Conservation (phyloP, 2,797 vertebrate species). For the Peromyscus nudipes region DNA sequence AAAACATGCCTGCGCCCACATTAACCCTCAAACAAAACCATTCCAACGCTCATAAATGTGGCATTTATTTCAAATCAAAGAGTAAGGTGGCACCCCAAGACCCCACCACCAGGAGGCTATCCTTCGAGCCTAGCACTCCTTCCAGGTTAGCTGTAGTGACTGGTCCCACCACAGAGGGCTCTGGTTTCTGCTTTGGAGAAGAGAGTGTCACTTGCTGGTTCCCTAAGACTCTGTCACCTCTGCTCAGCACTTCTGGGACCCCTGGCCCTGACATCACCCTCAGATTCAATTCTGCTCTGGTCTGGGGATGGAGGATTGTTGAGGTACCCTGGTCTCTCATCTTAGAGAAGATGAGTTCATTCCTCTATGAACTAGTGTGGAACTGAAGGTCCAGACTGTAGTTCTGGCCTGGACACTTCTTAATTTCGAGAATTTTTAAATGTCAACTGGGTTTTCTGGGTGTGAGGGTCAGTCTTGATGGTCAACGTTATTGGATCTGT, state of each 20-base stretch:
- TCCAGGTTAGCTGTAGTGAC: neutral
- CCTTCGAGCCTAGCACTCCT: accelerated
- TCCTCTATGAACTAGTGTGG: neutral
- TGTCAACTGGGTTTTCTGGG: conserved; percentile 4
- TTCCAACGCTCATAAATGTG: neutral
- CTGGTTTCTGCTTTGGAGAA: neutral
- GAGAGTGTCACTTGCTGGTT: neutral
- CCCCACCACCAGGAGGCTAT: too few species aligned
- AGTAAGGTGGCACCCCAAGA: accelerated
- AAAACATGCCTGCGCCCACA: neutral
- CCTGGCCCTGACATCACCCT: neutral
- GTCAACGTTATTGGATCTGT: neutral
- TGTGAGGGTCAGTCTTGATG: neutral
- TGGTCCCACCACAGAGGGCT: neutral
- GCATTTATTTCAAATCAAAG: neutral
- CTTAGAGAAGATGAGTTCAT: neutral
- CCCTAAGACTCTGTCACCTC: neutral
- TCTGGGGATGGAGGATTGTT: neutral
- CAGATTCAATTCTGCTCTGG: neutral
- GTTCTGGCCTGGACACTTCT: neutral
- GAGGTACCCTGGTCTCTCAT: neutral
- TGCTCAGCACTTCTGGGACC: accelerated
- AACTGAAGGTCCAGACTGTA: neutral
- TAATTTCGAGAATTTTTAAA: neutral
- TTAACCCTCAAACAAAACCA: neutral